These are phyloP conservation scores for Psittacus erithacus DNA, from an alignment of 2,113 vertebrate species.

Conservation along the genomic window DNA sequence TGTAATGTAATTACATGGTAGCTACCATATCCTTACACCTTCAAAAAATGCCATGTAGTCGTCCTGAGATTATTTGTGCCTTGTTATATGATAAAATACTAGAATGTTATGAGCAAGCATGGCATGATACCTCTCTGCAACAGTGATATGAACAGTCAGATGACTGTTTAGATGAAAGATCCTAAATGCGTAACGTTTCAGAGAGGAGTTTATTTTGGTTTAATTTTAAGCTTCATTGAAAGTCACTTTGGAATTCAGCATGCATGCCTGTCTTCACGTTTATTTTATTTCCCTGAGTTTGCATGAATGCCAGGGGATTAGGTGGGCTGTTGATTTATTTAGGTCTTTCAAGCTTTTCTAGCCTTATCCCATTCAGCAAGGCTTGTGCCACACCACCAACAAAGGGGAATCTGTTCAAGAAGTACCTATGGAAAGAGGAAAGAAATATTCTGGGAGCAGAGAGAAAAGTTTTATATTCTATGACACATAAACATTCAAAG, in stretches of 20 bases:
- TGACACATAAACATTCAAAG: background rate
- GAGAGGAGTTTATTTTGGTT: slow-evolving; percentile 11
- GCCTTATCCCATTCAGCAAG: slow-evolving; percentile 1
- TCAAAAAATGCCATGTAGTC: background rate
- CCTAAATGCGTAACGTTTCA: background rate
- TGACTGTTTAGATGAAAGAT: background rate
- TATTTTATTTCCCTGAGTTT: slow-evolving; percentile 31
- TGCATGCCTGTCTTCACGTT: background rate
- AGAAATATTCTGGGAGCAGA: slow-evolving; percentile 5
- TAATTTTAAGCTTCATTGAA: background rate
- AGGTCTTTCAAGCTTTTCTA: slow-evolving; percentile 22
- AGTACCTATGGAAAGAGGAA: background rate
- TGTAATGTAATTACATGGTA: background rate
- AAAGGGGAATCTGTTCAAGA: slow-evolving; percentile 9
- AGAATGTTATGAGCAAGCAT: background rate
- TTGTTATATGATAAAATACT: slow-evolving; percentile 10
- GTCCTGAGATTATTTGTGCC: slow-evolving; percentile 3
- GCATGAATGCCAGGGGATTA: slow-evolving; percentile 18
- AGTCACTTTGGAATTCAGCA: background rate
- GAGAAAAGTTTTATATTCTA: background rate
- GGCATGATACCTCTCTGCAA: background rate
- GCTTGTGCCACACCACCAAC: background rate
- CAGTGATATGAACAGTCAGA: background rate
- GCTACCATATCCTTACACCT: background rate
- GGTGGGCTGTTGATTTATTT: slow-evolving; percentile 33